These are phyloP conservation scores for Aspidoscelis tigris DNA, from an alignment of 2,113 vertebrate genomes.

Conservation along the genomic window DNA sequence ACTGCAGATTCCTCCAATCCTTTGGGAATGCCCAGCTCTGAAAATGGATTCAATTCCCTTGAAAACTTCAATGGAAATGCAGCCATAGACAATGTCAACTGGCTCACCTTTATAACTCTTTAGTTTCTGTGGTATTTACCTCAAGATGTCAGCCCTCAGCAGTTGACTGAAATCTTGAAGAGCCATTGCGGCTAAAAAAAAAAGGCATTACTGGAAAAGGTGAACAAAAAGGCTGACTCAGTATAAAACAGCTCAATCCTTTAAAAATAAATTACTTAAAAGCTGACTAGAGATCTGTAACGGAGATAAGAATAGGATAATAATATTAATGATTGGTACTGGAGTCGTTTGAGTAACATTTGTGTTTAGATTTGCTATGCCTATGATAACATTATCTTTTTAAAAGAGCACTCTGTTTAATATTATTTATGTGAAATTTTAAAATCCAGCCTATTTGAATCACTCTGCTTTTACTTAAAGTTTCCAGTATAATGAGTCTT, in stretches of 20 bases:
- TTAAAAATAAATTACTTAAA: neutral
- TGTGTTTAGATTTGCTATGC: slow-evolving; percentile 32
- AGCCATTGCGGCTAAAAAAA: neutral
- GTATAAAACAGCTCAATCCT: neutral
- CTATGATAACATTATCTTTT: slow-evolving; percentile 7
- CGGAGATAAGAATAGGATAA: neutral
- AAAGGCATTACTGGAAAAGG: neutral
- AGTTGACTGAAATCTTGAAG: neutral
- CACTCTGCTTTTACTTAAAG: slow-evolving; percentile 25
- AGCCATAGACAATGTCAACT: no score
- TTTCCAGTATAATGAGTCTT: slow-evolving; percentile 35
- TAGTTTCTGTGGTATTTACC: neutral
- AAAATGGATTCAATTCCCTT: no score
- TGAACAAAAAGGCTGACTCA: neutral
- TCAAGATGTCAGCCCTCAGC: neutral
- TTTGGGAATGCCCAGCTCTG: no score
- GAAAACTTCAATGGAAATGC: no score
- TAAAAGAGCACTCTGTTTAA: slow-evolving; percentile 16
- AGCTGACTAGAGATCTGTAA: neutral
- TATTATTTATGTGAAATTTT: slow-evolving; percentile 40
- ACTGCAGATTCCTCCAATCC: no score
- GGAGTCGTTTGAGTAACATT: slow-evolving; percentile 26
- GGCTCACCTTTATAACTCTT: no score
- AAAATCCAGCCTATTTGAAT: slow-evolving; percentile 39
- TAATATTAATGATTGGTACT: no score